Base-by-base conservation (phyloP, 2,888 invertebrate species). In the Malthinus flaveolus region DNA sequence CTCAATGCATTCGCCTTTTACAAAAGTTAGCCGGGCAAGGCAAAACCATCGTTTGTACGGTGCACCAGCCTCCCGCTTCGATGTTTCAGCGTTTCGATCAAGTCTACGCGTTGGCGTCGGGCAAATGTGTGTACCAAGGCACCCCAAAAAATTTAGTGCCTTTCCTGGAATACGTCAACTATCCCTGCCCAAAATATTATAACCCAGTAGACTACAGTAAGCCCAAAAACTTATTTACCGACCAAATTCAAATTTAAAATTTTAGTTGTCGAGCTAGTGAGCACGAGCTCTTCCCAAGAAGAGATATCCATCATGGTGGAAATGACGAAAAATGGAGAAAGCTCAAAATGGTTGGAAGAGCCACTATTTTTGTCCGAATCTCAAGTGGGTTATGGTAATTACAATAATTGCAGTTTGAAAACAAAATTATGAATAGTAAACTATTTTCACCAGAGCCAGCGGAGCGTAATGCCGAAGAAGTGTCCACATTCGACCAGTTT, bases 121-220 rank as follows among this genome's bases (percentile, higher is more conserved):
- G 97, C 6, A 83, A 85, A 70, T 96, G 95, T 75, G 85, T 96
- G 47, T 97, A 94, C 78, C 87, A 92, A 72, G 97, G 97, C 0
- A 65, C 88, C 0, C 84, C 91, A 0, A 77, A 79, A 8, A 84
- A 86, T 11, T 77, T 97, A 35, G 79, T 97, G 15, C 89, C 93
- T 1, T 94, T 93, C 71, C 81, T 97, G 49, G 81, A 85, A 9
- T 84, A 85, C 7, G 85, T 92, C 36, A 89, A 87, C 7, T 81
- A 91, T 15, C 82, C 85, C 1, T 97, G 97, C 75, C 97, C 97
- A 0, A 85, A 87, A 68, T 97, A 95, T 76, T 95, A 97, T 81
- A 97, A 97, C 79, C 96, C 97, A 0, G 96, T 97, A 1, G 97
- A 97, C 80, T 97, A 90, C 77, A 87, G 93, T 94, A 81, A 84